Conservation (phyloP, 92 coral and sea anemone species). For the Zoanthus gigantus region DNA sequence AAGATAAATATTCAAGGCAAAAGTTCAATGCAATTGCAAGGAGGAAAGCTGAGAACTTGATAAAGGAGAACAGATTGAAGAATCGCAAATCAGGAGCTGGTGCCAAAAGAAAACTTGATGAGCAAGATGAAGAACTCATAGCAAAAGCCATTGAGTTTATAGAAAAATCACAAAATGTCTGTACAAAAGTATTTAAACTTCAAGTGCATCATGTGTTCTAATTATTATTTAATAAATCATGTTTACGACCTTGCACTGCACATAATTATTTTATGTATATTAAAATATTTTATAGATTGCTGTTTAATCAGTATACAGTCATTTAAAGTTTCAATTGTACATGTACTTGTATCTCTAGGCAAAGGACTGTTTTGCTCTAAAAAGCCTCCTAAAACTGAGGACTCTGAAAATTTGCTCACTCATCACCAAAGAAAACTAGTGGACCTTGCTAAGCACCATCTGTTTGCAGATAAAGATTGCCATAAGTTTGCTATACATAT, state of each 20-base stretch:
- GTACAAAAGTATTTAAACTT: slow-evolving; percentile 11
- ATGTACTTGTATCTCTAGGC: slow-evolving; percentile 29
- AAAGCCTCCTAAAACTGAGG: slow-evolving; percentile 47
- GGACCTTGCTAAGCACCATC: slow-evolving; percentile 57
- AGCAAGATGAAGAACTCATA: slow-evolving; percentile 56
- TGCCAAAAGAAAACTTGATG: slow-evolving; percentile 58
- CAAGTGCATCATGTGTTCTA: slow-evolving; percentile 14
- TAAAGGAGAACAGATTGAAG: slow-evolving; percentile 53
- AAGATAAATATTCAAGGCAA: slow-evolving; percentile 27
- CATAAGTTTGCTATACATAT: slow-evolving; percentile 37
- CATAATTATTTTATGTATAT: slow-evolving; percentile 9
- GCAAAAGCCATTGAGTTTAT: slow-evolving; percentile 47
- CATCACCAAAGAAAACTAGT: slow-evolving; percentile 57
- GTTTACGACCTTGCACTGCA: slow-evolving; percentile 15
- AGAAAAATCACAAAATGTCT: slow-evolving; percentile 12
- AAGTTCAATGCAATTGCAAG: slow-evolving; percentile 42
- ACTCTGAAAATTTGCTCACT: slow-evolving; percentile 49
- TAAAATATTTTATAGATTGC: slow-evolving; percentile 4
- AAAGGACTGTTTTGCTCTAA: slow-evolving; percentile 57
- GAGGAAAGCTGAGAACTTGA: slow-evolving; percentile 33
- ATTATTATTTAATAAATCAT: slow-evolving; percentile 6
- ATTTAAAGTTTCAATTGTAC: slow-evolving; percentile 8
- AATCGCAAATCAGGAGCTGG: slow-evolving; percentile 47
- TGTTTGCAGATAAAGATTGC: slow-evolving; percentile 47
- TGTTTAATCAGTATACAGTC: slow-evolving; percentile 12